Evolutionary conservation across 2,888 invertebrate genomes (phyloP).

Genomic region (Phlogophora meticulosa): DNA sequence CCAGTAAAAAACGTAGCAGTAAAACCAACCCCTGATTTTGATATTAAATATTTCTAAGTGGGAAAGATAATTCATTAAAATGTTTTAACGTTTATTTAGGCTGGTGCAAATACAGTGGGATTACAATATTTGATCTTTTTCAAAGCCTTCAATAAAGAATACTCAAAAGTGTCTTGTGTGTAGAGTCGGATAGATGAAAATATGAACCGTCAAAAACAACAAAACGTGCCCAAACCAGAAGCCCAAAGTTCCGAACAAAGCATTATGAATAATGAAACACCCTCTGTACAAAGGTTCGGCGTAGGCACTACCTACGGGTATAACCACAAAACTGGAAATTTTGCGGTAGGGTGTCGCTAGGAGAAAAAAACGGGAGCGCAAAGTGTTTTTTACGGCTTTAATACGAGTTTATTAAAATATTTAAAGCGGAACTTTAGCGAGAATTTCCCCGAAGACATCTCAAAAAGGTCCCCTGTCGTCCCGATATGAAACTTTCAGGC

Average conservation of each 20-base stretch:
- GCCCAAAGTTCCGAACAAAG: constrained; percentile 85
- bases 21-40: constrained; percentile 19
- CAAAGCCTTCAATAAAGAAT: constrained; percentile 20
- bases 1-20: constrained; percentile 8
- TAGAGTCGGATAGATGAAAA: constrained; percentile 66
- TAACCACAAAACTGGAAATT: constrained; percentile 76
- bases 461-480: constrained; percentile 80
- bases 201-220: constrained; percentile 83
- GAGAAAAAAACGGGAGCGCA: constrained; percentile 85
- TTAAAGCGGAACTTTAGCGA: constrained; percentile 88
- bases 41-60: constrained; percentile 35
- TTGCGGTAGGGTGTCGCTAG: constrained; percentile 77
- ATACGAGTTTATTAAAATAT: constrained; percentile 91
- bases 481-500: constrained; percentile 80
- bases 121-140: constrained; percentile 19
- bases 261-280: constrained; percentile 90
- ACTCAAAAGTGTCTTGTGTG: constrained; percentile 39
- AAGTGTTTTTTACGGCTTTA: constrained; percentile 90
- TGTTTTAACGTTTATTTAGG: constrained; percentile 37
- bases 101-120: constrained; percentile 9
- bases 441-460: constrained; percentile 89
- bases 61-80: constrained; percentile 37
- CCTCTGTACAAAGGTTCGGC: constrained; percentile 77
- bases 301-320: constrained; percentile 60
- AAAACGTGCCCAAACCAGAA: constrained; percentile 81